A percentile compares a stretch with the other conserved stretches of the same genome.
Evolutionary conservation across 2,888 invertebrate species (phyloP).

Genomic region (Chymomyza amoena): DNA sequence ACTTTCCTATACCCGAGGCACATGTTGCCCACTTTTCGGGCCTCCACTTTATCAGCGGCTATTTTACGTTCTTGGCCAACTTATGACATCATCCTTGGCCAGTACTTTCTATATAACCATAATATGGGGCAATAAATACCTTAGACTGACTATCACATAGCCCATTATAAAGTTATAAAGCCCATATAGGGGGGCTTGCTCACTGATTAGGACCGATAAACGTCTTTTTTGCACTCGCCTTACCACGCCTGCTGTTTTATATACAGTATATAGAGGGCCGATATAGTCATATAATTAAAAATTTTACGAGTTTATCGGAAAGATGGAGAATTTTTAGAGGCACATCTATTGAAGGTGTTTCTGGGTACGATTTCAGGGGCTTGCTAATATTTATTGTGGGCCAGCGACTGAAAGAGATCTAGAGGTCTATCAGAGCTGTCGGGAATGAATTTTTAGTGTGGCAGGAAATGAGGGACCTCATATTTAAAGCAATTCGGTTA

Average conservation of each 20-base stretch:
- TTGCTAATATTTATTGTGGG: background rate
- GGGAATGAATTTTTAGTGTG: too few species aligned
- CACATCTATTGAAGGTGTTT: background rate
- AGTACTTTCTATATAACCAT: background rate
- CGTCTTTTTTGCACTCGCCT: background rate
- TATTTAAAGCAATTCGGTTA: background rate
- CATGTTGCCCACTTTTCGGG: background rate
- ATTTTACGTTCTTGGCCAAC: slow-evolving; percentile 10
- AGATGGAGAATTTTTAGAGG: background rate
- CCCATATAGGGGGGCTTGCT: slow-evolving; percentile 1
- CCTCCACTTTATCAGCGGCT: slow-evolving; percentile 42
- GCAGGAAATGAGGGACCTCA: background rate
- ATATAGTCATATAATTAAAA: background rate
- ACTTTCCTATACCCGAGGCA: slow-evolving; percentile 35
- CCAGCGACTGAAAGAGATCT: background rate
- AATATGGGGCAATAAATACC: slow-evolving; percentile 49
- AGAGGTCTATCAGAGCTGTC: too few species aligned
- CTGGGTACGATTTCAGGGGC: background rate
- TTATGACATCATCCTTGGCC: background rate
- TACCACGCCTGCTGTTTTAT: background rate
- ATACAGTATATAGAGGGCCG: background rate
- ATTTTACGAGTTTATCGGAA: background rate
- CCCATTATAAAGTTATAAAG: slow-evolving; percentile 20
- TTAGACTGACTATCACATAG: slow-evolving; percentile 39
- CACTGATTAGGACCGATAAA: background rate